These are phyloP conservation scores for Pardalotus punctatus DNA, from an alignment of 2,113 vertebrate species.

Conservation along the genomic window DNA sequence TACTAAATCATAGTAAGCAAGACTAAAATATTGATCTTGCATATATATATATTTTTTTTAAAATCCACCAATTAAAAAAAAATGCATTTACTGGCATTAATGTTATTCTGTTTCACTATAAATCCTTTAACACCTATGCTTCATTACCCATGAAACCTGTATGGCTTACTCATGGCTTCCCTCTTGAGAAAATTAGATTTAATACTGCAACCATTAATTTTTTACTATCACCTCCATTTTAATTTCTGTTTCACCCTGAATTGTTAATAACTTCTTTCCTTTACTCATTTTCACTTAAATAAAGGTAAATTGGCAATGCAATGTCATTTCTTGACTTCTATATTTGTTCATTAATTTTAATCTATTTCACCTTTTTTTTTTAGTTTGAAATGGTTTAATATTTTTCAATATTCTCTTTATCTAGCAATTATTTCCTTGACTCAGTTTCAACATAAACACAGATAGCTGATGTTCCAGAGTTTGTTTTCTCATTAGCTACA, in stretches of 20 bases:
- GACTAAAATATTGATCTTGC: not conserved
- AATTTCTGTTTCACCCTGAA: slow-evolving; percentile 9
- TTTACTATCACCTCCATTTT: not conserved
- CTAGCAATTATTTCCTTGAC: not conserved
- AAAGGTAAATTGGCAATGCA: not conserved
- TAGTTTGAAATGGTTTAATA: not conserved
- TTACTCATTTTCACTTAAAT: not conserved
- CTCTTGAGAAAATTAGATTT: not conserved
- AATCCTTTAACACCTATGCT: not conserved
- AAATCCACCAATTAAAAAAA: not conserved
- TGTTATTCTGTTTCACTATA: not conserved
- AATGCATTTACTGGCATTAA: not conserved
- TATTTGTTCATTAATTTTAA: not conserved
- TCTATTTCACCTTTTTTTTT: not conserved
- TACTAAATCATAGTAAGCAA: not conserved
- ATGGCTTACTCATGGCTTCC: not conserved
- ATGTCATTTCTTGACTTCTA: not conserved
- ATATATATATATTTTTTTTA: not conserved
- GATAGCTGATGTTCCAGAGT: not conserved
- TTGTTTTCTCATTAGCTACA: not conserved
- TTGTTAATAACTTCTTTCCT: not conserved
- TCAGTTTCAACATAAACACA: not conserved
- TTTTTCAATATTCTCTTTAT: not conserved
- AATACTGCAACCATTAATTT: not conserved
- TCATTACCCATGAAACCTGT: not conserved